Evolutionary conservation across 2,888 invertebrate species (phyloP), one percentile per base, ranked within the genome.

Genomic region (Epirrhoe tristata): DNA sequence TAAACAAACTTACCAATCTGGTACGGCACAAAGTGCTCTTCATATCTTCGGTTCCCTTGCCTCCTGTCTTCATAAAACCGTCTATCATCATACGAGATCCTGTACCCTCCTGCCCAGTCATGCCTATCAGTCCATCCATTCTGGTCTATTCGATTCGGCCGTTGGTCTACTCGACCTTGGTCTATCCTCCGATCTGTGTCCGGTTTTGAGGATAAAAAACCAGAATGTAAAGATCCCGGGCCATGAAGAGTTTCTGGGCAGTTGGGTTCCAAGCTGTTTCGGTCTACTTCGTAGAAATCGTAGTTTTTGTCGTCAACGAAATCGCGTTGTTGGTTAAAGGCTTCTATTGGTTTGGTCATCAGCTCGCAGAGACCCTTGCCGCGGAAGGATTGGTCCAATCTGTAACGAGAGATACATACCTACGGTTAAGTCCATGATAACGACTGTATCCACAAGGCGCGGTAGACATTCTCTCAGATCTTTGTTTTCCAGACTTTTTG

Each of bases 341-440:
- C 94, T 72, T 95, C 93, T 55, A 96, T 93, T 0, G 97, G 96
- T 56, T 96, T 93, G 10, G 96, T 96, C 74, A 96, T 95, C 62
- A 97, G 88, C 85, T 97, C 97, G 80, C 97, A 97, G 31, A 96
- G 95, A 8, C 97, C 97, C 86, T 96, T 96, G 0, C 95, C 96
- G 63, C 96, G 94, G 73, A 96, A 96, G 0, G 95, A 93, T 0
- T 95, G 95, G 83, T 96, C 96, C 80, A 96, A 85, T 81, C 96
- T 96, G 86, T 5, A 81, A n/a, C 73, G 70, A 70, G 32, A 14
- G 31, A n/a, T n/a, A 34, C 2, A 54, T 7, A 6, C n/a, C n/a
- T n/a, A 3, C 24, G 24, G 24, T 2, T 3, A 24, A 24, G 24
- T 24, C 24, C 24, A 24, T 24, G 1, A 24, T 24, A 1, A 24